phyloP scores from a whole-genome alignment of 1,140 invertebrate species.

The Monochamus saltuarius region DNA sequence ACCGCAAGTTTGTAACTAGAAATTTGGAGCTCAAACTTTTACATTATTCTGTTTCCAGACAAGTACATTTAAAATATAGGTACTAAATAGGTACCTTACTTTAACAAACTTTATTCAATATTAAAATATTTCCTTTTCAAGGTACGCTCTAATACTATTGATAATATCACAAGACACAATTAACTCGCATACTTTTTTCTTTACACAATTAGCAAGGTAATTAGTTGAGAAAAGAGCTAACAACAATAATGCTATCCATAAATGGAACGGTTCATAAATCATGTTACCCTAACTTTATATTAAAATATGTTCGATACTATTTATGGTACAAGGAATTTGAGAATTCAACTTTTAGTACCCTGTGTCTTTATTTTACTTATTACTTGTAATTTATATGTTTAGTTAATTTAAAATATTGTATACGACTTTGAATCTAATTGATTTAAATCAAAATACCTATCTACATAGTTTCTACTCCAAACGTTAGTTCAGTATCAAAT shows the following conservation, averaged over 20 bases:
- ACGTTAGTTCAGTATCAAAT: too few relatives aligned
- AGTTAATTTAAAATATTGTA: too few relatives aligned
- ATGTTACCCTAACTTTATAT: background rate
- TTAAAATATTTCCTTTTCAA: constrained; percentile 17
- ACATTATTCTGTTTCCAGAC: background rate
- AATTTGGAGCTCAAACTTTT: constrained; percentile 1
- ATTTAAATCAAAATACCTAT: too few relatives aligned
- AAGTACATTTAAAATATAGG: constrained; percentile 6
- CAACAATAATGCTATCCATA: background rate
- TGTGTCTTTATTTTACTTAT: too few relatives aligned
- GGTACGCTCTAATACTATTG: constrained; percentile 17
- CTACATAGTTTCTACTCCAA: too few relatives aligned
- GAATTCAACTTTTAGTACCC: too few relatives aligned
- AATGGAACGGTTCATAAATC: constrained; percentile 1
- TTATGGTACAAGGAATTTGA: background rate
- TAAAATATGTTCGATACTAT: background rate
- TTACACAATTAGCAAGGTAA: constrained; percentile 1
- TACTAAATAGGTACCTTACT: too few relatives aligned
- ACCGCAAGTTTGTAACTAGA: constrained; percentile 10
- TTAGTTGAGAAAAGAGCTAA: background rate
- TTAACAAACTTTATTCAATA: background rate
- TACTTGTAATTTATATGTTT: too few relatives aligned
- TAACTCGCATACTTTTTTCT: constrained; percentile 8
- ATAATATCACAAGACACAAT: constrained; percentile 17
- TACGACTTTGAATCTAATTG: too few relatives aligned